Evolutionary conservation across 2,888 invertebrate species (phyloP).

Genomic region (Ypsolopha scabrella): DNA sequence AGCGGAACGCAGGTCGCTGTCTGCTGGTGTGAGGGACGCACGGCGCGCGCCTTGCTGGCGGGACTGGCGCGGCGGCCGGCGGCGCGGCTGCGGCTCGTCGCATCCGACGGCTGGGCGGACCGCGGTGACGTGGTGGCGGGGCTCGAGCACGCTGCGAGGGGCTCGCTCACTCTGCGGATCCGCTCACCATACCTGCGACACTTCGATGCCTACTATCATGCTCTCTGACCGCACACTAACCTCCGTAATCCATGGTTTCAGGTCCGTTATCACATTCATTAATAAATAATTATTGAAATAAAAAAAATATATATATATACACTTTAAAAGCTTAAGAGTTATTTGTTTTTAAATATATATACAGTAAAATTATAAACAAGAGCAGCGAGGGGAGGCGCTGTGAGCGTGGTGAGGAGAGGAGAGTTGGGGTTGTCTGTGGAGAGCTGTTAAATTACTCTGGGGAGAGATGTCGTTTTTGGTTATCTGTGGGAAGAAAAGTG

Average conservation of each 20-base stretch:
- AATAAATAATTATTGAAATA: too few species aligned
- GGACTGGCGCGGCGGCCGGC: constrained; percentile 70
- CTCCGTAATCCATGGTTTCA: constrained; percentile 79
- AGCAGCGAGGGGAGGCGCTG: too few species aligned
- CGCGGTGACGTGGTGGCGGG: constrained; percentile 79
- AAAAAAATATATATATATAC: too few species aligned
- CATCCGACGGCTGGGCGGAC: constrained; percentile 80
- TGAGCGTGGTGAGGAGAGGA: too few species aligned
- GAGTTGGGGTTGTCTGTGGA: too few species aligned
- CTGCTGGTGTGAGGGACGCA: constrained; percentile 83
- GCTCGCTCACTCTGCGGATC: constrained; percentile 80
- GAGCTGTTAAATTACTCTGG: too few species aligned
- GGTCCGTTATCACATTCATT: constrained; percentile 16
- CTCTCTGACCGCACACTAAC: constrained; percentile 73
- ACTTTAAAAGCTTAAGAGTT: too few species aligned
- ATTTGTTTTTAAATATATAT: too few species aligned
- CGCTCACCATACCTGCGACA: constrained; percentile 76
- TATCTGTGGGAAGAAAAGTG: too few species aligned
- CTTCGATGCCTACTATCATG: constrained; percentile 77
- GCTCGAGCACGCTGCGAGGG: constrained; percentile 74
- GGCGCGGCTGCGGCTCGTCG: constrained; percentile 75
- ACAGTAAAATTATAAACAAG: too few species aligned
- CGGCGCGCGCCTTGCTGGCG: constrained; percentile 73
- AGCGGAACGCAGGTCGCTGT: constrained; percentile 73
- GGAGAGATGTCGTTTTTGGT: too few species aligned